Conservation (phyloP, 2,113 vertebrate species). For the Ramphastos sulfuratus region DNA sequence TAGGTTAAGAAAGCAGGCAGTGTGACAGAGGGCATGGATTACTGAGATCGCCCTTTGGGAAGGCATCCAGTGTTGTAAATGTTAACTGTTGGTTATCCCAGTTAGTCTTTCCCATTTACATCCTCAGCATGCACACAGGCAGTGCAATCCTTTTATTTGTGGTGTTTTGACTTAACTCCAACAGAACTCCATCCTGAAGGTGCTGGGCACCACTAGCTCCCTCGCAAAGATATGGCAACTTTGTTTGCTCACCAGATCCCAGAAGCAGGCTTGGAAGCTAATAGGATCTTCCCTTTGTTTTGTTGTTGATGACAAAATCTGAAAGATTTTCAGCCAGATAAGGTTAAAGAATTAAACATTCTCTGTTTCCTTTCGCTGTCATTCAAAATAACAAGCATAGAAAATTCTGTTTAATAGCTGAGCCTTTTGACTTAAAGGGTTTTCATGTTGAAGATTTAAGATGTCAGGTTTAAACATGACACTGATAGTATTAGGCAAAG, state of each 20-base stretch:
- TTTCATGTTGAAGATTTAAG: slow-evolving; percentile 68
- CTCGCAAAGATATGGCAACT: background rate
- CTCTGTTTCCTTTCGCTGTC: slow-evolving; percentile 68
- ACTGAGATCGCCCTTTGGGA: background rate
- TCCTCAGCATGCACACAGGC: background rate
- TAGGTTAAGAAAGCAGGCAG: background rate
- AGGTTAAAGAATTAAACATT: slow-evolving; percentile 54
- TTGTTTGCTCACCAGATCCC: background rate
- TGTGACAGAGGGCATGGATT: background rate
- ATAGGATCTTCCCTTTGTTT: background rate
- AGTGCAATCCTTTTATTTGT: background rate
- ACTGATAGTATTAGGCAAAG: slow-evolving; percentile 70
- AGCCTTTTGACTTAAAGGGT: slow-evolving; percentile 67
- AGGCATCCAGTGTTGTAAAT: background rate
- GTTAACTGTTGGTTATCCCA: background rate
- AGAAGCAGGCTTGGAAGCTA: background rate
- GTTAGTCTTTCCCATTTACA: background rate
- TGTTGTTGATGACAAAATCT: slow-evolving; percentile 18
- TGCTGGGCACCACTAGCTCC: background rate
- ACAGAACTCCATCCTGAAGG: background rate
- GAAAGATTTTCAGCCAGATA: slow-evolving; percentile 50
- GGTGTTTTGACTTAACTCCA: background rate
- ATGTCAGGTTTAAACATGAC: slow-evolving; percentile 72
- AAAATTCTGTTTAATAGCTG: slow-evolving; percentile 67
- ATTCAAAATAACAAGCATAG: slow-evolving; percentile 68